Base-by-base conservation (phyloP, 2,888 invertebrate species). In the Salticus scenicus region DNA sequence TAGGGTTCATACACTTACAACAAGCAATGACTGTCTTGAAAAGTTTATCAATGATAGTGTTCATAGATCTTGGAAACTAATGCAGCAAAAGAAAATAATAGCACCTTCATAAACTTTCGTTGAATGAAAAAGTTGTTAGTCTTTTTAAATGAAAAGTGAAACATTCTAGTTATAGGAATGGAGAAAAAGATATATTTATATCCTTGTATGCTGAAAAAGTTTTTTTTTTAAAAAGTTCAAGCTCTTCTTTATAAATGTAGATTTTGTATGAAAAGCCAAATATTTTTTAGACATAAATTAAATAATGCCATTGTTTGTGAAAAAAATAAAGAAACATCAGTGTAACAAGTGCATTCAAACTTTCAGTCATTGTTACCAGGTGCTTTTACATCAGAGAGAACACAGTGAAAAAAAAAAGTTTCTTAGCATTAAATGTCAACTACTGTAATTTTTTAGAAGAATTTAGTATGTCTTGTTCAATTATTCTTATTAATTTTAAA, bases 321-420 rank as follows among this genome's bases (percentile, higher is more conserved):
- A 84, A 47, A 57, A 72, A 67, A 69, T 72, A 69, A 76, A 72
- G 31, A 82, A 78, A 33, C 71, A 80, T 72, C 63, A 72, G 28
- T 87, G 87, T 64, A 79, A 75, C 30, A 83, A 84, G 78, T 87
- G 87, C 79, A 84, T 79, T 76, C 79, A 72, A 73, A 83, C 78
- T 70, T 87, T 84, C 47, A 37, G 79, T 71, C 83, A 87, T 84
- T 79, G 84, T 67, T 87, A 87, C 63, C 87, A 87, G 87, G 76
- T 87, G 76, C 79, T 84, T 80, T 64, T 87, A 77, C 87, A 87
- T 77, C 72, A 82, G 77, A 87, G 77, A 87, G 86, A 86, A 86
- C 86, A 86, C 51, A 64, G 10, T 17, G 42, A 42, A 27, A 77
- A 27, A 31, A 31, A 73, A 72, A 84, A 72, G 64, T 72, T 30